Evolutionary conservation across 2,888 invertebrate species (phyloP), one percentile per base, ranked within the genome.

Genomic region (Aspidiotus rigidus): DNA sequence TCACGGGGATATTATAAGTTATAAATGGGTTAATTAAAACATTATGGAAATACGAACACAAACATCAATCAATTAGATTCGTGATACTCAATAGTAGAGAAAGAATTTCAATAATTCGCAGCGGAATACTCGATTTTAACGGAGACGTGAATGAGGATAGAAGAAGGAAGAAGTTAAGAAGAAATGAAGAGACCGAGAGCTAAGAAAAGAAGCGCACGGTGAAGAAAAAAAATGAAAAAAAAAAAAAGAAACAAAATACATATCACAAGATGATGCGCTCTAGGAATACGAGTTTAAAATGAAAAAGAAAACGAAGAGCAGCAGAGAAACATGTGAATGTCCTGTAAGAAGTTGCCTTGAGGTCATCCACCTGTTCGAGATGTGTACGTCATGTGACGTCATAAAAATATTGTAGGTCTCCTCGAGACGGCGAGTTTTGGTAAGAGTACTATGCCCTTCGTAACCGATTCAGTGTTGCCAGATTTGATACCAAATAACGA

Each of bases 291-390:
- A 10, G 17, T n/a, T 8, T 16, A 17, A 41, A 17, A 55, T 15
- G 17, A 39, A 11, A 42, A 57, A 57, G 59, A 11, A 55, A 55
- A 66, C 39, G 57, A 66, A 40, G 57, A 64, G 42, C 53, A 66
- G 57, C 53, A 66, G 66, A 66, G 39, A 44, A 49, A 57, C 57
- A 66, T 66, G 66, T 66, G 66, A 66, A 66, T 57, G 66, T 66
- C 66, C 66, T 66, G 55, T 57, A 66, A 66, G 66, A 66, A 66
- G 57, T 66, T 49, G 66, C 66, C 66, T 66, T 56, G 66, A 66
- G 66, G 66, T 66, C 66, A 66, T 66, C 66, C 66, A 66, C 66
- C 66, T 66, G 66, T 66, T 66, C 28, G 28, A 42, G 17, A 66
- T 59, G 64, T 55, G 66, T 41, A 42, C 56, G 42, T 39, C 16